Evolutionary conservation across 2,888 invertebrate genomes (phyloP).

Genomic region (Phlogophora meticulosa): DNA sequence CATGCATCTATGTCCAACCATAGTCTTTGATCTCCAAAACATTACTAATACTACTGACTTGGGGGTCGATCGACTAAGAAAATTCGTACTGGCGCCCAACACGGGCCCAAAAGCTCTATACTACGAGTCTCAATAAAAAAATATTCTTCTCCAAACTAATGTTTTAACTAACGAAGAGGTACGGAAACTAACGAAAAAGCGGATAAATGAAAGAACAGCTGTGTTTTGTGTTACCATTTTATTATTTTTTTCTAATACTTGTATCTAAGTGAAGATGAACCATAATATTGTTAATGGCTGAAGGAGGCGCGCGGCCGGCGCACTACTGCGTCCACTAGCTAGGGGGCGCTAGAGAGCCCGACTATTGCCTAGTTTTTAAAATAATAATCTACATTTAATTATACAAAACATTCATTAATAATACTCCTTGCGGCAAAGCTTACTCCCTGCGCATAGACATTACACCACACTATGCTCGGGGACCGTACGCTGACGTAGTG

Average conservation of each 20-base stretch:
- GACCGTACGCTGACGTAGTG: constrained; percentile 64
- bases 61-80: constrained; percentile 70
- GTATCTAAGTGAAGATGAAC: constrained; percentile 89
- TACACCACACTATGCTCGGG: constrained; percentile 76
- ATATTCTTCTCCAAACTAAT: constrained; percentile 70
- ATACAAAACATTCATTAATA: constrained; percentile 83
- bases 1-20: constrained; percentile 85
- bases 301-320: constrained; percentile 87
- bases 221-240: constrained; percentile 87
- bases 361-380: constrained; percentile 73
- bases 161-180: constrained; percentile 72
- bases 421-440: constrained; percentile 78
- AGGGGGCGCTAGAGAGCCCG: constrained; percentile 78
- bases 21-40: constrained; percentile 65
- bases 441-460: constrained; percentile 76
- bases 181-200: constrained; percentile 85
- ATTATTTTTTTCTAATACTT: constrained; percentile 85
- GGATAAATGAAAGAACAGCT: constrained; percentile 89
- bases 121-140: constrained; percentile 78
- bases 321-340: constrained; percentile 82
- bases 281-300: constrained; percentile 85
- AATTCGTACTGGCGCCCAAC: constrained; percentile 79
- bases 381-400: constrained; percentile 77
- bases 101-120: constrained; percentile 81
- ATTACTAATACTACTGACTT: constrained; percentile 68